Conservation (phyloP, 2,888 invertebrate genomes). For the Parnassius smintheus region DNA sequence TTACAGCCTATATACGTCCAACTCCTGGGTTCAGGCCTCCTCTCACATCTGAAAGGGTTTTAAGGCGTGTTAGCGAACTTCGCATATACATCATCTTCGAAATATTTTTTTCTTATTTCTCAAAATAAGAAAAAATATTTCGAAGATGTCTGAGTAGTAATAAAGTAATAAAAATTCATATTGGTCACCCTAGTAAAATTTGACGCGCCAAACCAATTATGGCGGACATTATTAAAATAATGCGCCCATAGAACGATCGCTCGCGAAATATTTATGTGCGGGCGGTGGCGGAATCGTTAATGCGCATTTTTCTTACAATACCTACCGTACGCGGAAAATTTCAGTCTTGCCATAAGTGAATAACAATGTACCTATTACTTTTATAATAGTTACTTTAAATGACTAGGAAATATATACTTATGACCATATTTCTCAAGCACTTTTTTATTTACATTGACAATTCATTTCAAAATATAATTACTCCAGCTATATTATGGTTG, state of each 20-base stretch:
- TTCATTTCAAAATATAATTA: not conserved
- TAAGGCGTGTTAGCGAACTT: too few species aligned
- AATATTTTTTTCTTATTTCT: too few species aligned
- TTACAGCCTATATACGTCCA: too few species aligned
- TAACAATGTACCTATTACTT: conserved; percentile 15
- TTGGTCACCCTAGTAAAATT: conserved; percentile 53
- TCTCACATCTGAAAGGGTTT: too few species aligned
- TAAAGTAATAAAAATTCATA: too few species aligned
- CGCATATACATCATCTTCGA: too few species aligned
- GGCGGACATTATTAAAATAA: conserved; percentile 67
- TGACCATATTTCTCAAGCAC: conserved; percentile 6
- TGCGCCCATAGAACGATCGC: conserved; percentile 54
- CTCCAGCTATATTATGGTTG: too few species aligned
- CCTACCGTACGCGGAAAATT: conserved; percentile 35
- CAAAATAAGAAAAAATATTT: too few species aligned
- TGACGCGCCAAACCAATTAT: conserved; percentile 65
- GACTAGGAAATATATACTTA: conserved; percentile 21
- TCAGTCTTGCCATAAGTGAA: conserved; percentile 12
- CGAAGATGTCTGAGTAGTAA: too few species aligned
- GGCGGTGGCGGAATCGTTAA: conserved; percentile 57
- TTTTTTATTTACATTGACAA: not conserved
- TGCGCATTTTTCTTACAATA: conserved; percentile 48
- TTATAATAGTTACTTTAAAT: conserved; percentile 8
- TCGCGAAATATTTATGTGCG: conserved; percentile 62
- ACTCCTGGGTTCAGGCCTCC: too few species aligned